Evolutionary conservation across 2,888 invertebrate genomes (phyloP).

Genomic region (Isoperla grammatica): DNA sequence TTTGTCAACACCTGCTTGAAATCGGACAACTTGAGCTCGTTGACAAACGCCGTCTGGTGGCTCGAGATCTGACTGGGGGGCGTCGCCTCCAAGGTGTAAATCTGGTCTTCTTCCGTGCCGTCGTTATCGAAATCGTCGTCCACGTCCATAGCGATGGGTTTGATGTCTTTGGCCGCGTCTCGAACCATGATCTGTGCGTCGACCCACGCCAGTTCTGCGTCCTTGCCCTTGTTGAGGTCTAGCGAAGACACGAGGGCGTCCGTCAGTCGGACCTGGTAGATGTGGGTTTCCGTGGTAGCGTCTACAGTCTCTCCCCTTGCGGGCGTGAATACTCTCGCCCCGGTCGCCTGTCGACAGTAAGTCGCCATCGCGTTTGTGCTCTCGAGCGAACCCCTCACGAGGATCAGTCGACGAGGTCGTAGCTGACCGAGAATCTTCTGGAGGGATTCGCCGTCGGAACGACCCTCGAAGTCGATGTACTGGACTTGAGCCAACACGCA

Average conservation of each 20-base stretch:
- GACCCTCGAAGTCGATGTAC: slow-evolving; percentile 96
- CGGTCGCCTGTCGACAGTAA: slow-evolving; percentile 60
- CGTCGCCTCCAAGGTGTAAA: slow-evolving; percentile 64
- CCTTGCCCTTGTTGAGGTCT: slow-evolving; percentile 74
- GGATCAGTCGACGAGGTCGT: slow-evolving; percentile 73
- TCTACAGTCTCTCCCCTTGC: slow-evolving; percentile 78
- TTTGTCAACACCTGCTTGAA: slow-evolving; percentile 75
- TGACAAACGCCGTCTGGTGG: slow-evolving; percentile 85
- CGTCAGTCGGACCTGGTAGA: slow-evolving; percentile 91
- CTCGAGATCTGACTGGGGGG: slow-evolving; percentile 51
- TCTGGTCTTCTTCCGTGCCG: slow-evolving; percentile 52
- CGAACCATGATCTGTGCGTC: slow-evolving; percentile 66
- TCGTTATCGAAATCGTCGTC: slow-evolving; percentile 42
- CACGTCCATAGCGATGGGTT: slow-evolving; percentile 41
- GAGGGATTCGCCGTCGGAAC: slow-evolving; percentile 69
- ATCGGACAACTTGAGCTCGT: slow-evolving; percentile 88
- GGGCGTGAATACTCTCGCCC: slow-evolving; percentile 78
- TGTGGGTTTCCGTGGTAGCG: slow-evolving; percentile 96
- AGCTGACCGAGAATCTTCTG: slow-evolving; percentile 73
- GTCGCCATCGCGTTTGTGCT: slow-evolving; percentile 63
- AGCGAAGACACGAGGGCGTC: slow-evolving; percentile 86
- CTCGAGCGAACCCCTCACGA: slow-evolving; percentile 67
- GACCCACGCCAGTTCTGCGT: slow-evolving; percentile 94
- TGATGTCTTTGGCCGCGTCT: slow-evolving; percentile 47
- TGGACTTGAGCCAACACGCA: slow-evolving; percentile 79